Evolutionary conservation across 64 coral and sea anemone genomes (phyloP), one percentile per base, ranked within the genome.

Genomic region (Catalaphyllia jardinei): DNA sequence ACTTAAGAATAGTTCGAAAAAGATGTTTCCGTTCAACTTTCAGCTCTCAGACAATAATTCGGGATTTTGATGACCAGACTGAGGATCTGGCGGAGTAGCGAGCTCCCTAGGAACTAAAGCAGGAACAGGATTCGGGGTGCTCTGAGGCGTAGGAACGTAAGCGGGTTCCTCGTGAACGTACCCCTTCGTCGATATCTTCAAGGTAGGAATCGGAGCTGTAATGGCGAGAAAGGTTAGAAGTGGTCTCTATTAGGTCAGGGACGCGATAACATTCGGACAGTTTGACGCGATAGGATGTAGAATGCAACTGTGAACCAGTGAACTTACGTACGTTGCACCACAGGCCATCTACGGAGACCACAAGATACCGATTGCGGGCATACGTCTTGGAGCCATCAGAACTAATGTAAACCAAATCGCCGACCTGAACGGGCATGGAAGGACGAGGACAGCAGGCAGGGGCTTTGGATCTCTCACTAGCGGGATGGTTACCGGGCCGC

Each of bases 391-490:
- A 90, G 33, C 49, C 72, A 38, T 94, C 87, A 52, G 93, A 94
- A 62, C 76, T 57, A 11, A 94, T 62, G 51, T 90, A 94, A 62
- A 94, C 88, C 25, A 94, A 29, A 81, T 94, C 61, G 24, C 88
- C 93, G 22, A 90, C 93, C 49, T 72, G 82, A 14, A 86, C 18
- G 8, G 86, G 20, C 24, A 27, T 19, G 50, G 71, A 6, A 71
- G 29, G 13, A n/a, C 31, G 29, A 46, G 87, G 67, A 71, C 31
- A 38, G 38, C 59, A 31, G n/a, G 54, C 19, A 31, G 92, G 75
- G 0, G 92, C 92, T 79, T 94, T 83, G 50, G 92, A 94, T 20
- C 46, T 76, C 29, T 94, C 92, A 77, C 86, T 93, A 28, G 54
- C 62, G 8, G 79, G 92, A 24, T 93, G 86, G 79, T 84, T 93